Evolutionary conservation across 2,888 invertebrate genomes (phyloP).

Genomic region (Augochlorella aurata): DNA sequence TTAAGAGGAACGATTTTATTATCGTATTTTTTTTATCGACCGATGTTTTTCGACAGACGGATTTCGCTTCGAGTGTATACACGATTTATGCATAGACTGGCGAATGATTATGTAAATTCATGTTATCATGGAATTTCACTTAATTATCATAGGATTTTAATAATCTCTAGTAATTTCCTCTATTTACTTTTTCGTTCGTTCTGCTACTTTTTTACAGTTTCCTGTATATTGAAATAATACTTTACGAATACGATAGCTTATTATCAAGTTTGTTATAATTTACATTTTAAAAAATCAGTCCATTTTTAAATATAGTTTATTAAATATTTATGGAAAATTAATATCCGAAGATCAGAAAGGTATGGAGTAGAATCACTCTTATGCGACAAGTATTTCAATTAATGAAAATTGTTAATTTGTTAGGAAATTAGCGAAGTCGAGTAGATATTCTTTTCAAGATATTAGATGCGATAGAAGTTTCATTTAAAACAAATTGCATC

Average conservation of each 20-base stretch:
- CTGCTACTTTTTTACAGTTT: neutral
- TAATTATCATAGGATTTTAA: neutral
- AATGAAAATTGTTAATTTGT: no score
- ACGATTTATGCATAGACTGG: neutral
- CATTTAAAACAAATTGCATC: no score
- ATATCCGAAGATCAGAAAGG: no score
- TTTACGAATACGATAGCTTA: no score
- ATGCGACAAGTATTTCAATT: no score
- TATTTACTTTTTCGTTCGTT: no score
- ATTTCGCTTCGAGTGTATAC: neutral
- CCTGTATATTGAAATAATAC: neutral
- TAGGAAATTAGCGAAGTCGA: no score
- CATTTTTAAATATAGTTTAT: neutral
- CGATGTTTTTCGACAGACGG: neutral
- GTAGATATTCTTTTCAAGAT: no score
- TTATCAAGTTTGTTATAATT: no score
- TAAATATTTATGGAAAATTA: neutral
- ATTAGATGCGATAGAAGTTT: no score
- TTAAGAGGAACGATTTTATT: neutral
- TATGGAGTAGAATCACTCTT: no score
- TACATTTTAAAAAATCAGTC: no score
- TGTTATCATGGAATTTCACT: neutral
- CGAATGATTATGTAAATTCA: neutral
- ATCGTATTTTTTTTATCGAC: neutral
- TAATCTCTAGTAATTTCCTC: neutral